Evolutionary conservation across 2,113 vertebrate genomes (phyloP), one percentile per base, ranked within the genome.

Genomic region (Corynorhinus townsendii): DNA sequence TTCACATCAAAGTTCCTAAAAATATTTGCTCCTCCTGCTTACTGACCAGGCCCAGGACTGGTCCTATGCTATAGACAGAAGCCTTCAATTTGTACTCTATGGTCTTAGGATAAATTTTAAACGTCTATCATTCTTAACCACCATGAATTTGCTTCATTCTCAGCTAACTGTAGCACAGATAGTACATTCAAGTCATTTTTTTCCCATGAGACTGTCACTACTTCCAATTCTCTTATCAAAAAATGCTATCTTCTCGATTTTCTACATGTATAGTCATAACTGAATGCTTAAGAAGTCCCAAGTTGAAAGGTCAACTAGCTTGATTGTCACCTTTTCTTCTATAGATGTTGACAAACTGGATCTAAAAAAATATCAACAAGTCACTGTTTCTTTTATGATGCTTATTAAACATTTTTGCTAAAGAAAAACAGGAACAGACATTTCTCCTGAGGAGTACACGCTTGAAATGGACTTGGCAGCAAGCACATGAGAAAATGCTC

Each of bases 401-500:
- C 95, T 69, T 40, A 90, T 11, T 72, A 84, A 77, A 15, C 72
- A 95, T 77, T 28, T 69, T 91, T 86, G 47, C 86, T 91, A 75
- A 49, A 89, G 87, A 73, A 84, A 87, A 88, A 8, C 40, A 68
- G 77, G 22, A 86, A 30, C 45, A 91, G 89, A 47, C 73, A 90
- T 89, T 89, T 88, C 77, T 2, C 83, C 16, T 22, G n/a, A 40
- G 8, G 43, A 56, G 38, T 49, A 66, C n/a, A 33, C 22, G 20
- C 40, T 77, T 82, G 80, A 95, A 86, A 82, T 45, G 71, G n/a
- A 59, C 54, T 91, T 97, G 91, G 73, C 83, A 79, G n/a, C 52
- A 22, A 4, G 2, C n/a, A 93, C 76, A 86, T 40, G 47, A 93
- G 52, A 43, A 95, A 91, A 54, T 22, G 68, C n/a, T 0, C 12